Evolutionary conservation across 2,888 invertebrate genomes (phyloP), one percentile per base, ranked within the genome.

Genomic region (Ochropleura leucogaster): DNA sequence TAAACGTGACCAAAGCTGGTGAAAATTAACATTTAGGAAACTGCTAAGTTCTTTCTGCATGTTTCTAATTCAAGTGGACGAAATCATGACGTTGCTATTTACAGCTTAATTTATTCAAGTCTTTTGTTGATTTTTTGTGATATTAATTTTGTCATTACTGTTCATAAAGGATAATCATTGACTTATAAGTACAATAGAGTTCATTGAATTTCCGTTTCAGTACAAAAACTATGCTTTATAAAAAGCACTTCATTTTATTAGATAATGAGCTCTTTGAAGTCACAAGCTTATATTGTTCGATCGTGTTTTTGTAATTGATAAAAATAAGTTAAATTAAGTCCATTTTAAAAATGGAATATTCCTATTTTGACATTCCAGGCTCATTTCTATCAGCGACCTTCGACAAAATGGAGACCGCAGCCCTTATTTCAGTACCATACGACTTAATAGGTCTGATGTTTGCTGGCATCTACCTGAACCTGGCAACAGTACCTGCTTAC

Each of bases 371-470:
- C 7, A 82, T 91, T 93, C 49, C 92, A 97, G 97, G 97, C 51
- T 96, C 97, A 68, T 97, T 97, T 74, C 95, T 98, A 74, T 98
- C 98, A 64, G 97, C 98, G 16, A 95, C 97, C 0, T 98, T 98
- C 89, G 97, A 98, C 91, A 97, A 97, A 8, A 95, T 97, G 83
- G 97, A 97, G 77, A 97, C 97, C n/a, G 97, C 98, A 1, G 97
- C 97, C 0, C 94, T 98, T 64, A 95, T 98, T 73, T 97, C 98
- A 4, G 97, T 97, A 4, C 97, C 98, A 0, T 96, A 97, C 73
- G 98, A 98, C 88, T 93, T 98, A 78, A 87, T 98, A 42, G 97
- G 97, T 44, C 93, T 98, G 47, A 96, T 97, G 88, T 97, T 97
- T 85, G 97, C 97, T 46, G 98, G 98, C 20, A 96, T 97, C 82